A percentile compares a stretch with the other conserved stretches of the same genome.
Conservation (phyloP, 2,113 vertebrate species). For the Aegypius monachus region DNA sequence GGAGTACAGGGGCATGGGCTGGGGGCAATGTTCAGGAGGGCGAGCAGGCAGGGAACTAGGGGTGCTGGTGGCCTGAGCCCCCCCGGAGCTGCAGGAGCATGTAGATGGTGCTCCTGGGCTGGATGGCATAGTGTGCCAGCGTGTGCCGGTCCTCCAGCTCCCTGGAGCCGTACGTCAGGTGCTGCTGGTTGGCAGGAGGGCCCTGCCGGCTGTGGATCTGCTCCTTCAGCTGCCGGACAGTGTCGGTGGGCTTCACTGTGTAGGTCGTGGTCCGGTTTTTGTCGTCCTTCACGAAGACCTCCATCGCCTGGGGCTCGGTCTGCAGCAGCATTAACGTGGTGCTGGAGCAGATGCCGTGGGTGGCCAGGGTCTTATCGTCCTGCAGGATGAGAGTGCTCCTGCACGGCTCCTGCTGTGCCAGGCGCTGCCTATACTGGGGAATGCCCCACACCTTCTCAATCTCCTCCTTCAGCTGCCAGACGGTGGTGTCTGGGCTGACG, state of each 20-base stretch:
- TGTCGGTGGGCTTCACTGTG: not conserved
- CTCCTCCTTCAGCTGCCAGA: not conserved
- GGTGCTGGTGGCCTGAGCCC: not conserved
- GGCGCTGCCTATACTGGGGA: not conserved
- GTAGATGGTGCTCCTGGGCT: not conserved
- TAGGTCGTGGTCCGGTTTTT: not conserved
- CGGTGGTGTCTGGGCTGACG: not conserved
- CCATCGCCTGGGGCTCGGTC: no score
- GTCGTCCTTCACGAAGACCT: not conserved
- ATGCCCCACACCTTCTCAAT: not conserved
- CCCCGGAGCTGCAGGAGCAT: slow-evolving; percentile 31
- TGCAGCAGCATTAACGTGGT: no score
- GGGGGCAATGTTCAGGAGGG: not conserved
- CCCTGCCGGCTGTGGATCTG: not conserved
- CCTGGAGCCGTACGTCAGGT: not conserved
- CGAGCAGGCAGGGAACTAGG: not conserved
- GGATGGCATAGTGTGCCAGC: accelerated
- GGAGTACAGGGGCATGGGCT: not conserved
- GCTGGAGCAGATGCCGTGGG: no score
- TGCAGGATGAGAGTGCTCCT: no score
- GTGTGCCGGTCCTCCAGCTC: not conserved
- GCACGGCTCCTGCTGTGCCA: no score
- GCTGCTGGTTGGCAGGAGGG: not conserved
- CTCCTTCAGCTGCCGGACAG: not conserved
- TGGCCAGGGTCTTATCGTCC: no score